Evolutionary conservation across 2,888 invertebrate species (phyloP).

Genomic region (Melitaea athalia): DNA sequence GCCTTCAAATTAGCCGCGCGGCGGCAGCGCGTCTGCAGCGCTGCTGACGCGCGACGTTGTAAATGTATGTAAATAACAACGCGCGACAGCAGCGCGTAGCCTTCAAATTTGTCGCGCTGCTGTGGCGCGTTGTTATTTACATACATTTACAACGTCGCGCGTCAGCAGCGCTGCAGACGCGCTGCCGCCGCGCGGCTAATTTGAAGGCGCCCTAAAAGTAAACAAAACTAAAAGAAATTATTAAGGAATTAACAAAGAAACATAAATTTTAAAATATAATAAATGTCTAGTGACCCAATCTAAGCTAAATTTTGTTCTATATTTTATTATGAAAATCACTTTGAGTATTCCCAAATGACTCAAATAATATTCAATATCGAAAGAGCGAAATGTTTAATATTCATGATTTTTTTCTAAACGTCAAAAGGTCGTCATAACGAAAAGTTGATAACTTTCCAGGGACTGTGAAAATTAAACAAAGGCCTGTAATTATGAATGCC

Average conservation of each 20-base stretch:
- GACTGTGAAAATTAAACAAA: slow-evolving; percentile 39
- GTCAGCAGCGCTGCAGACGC: no score
- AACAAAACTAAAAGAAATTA: no score
- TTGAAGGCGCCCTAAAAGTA: no score
- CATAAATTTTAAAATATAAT: neutral
- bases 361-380: slow-evolving; percentile 4
- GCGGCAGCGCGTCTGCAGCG: no score
- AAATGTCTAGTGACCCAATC: neutral
- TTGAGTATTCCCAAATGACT: neutral
- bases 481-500: slow-evolving; percentile 41
- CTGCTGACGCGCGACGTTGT: no score
- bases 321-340: slow-evolving; percentile 3
- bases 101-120: no score
- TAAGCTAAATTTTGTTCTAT: neutral
- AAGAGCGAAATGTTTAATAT: neutral
- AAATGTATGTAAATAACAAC: no score
- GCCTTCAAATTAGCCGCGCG: no score
- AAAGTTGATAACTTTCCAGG: slow-evolving; percentile 38
- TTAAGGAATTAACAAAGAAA: neutral
- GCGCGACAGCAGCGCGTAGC: no score
- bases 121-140: no score
- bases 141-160: no score
- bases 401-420: slow-evolving; percentile 24
- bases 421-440: slow-evolving; percentile 28
- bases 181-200: no score